Conservation (phyloP, 2,113 vertebrate species). For the Nyctibius bracteatus region DNA sequence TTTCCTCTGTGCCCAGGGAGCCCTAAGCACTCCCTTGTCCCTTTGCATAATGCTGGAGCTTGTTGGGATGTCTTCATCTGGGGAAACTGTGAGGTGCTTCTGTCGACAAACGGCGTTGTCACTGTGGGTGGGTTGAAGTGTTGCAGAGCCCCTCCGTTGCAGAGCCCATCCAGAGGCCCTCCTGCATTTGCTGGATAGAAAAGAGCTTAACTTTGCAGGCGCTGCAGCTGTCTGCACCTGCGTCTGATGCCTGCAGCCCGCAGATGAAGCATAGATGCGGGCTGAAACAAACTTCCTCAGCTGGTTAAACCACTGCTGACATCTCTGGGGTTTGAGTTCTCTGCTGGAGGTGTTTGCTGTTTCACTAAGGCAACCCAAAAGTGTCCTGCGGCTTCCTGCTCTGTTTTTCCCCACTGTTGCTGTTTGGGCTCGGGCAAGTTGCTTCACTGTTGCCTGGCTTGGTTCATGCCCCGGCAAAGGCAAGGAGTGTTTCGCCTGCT, state of each 20-base stretch:
- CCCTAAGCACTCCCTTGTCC: neutral
- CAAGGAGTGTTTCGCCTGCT: neutral
- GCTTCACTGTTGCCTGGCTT: rapidly evolving
- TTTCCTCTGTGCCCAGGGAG: neutral
- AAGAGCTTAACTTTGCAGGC: neutral
- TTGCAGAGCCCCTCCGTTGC: neutral
- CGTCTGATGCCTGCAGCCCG: rapidly evolving
- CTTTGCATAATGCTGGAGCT: neutral
- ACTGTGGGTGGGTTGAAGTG: neutral
- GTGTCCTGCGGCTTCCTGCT: neutral
- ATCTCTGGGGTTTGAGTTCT: neutral
- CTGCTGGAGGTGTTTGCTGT: neutral
- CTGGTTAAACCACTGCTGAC: neutral
- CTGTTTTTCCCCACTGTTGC: neutral
- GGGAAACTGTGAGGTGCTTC: neutral
- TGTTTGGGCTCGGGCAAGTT: neutral
- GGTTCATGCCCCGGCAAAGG: neutral
- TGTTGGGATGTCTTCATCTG: rapidly evolving
- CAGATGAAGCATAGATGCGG: neutral
- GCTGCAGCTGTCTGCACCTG: neutral
- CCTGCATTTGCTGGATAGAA: neutral
- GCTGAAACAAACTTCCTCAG: constrained; percentile 11
- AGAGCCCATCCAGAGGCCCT: neutral
- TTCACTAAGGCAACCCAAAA: neutral
- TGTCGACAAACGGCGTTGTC: neutral